A percentile compares a stretch with the other conserved stretches of the same genome.
These are phyloP conservation scores for Eurosta solidaginis DNA, from an alignment of 1,140 invertebrate species.

Conservation along the genomic window DNA sequence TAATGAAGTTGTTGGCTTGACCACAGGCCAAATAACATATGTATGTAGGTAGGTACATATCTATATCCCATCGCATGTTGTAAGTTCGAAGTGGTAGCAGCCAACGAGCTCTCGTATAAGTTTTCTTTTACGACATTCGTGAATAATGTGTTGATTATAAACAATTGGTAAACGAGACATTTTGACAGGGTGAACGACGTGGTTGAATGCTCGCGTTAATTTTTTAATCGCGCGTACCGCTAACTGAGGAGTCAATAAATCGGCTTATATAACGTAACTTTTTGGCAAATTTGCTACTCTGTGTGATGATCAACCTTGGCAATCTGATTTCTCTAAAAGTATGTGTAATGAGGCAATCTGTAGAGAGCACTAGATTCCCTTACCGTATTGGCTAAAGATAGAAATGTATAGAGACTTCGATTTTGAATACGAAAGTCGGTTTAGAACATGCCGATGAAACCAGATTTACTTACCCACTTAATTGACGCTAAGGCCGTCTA, in stretches of 20 bases:
- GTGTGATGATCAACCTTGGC: too few species aligned
- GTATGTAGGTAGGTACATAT: background rate
- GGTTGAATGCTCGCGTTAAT: slow-evolving; percentile 25
- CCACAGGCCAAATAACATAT: slow-evolving; percentile 30
- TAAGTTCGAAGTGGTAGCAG: slow-evolving; percentile 15
- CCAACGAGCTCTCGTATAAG: slow-evolving; percentile 29
- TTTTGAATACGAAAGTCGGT: too few species aligned
- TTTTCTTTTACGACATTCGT: slow-evolving; percentile 32
- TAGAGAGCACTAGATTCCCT: too few species aligned
- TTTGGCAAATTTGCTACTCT: too few species aligned
- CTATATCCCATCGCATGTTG: background rate
- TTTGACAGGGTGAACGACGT: slow-evolving; percentile 36
- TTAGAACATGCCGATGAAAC: too few species aligned
- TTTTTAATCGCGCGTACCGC: slow-evolving; percentile 8
- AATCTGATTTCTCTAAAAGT: too few species aligned
- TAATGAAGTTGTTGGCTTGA: slow-evolving; percentile 38
- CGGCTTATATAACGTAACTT: too few species aligned
- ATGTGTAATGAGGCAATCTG: too few species aligned
- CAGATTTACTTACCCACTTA: too few species aligned
- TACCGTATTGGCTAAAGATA: too few species aligned
- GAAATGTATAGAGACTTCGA: too few species aligned
- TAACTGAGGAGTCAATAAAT: background rate
- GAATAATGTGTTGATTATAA: slow-evolving; percentile 40
- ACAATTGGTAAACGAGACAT: slow-evolving; percentile 40
- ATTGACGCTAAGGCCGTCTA: too few species aligned